Conservation (phyloP, 1,140 invertebrate genomes). For the Psix sp. region DNA sequence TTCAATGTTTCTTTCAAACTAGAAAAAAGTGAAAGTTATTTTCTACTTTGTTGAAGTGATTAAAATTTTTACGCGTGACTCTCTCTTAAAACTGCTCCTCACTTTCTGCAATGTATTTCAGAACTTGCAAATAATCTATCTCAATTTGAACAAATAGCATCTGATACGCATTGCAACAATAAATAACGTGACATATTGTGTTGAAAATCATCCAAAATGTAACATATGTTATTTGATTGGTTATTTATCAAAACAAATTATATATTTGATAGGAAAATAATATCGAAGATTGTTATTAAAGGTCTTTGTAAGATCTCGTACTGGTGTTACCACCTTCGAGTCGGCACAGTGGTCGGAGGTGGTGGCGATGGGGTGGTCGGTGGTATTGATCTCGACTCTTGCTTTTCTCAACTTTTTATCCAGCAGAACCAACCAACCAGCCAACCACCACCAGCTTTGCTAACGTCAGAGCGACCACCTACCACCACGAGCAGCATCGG, state of each 20-base stretch:
- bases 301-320: slow-evolving; percentile 43
- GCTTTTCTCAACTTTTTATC: slow-evolving; percentile 70
- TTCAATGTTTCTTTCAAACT: slow-evolving; percentile 33
- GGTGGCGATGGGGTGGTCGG: slow-evolving; percentile 61
- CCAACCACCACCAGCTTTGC: slow-evolving; percentile 57
- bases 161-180: no score
- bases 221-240: no score
- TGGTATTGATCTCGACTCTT: slow-evolving; percentile 69
- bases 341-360: slow-evolving; percentile 51
- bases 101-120: neutral
- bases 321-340: slow-evolving; percentile 60
- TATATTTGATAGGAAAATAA: no score
- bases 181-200: no score
- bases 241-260: slow-evolving; percentile 16
- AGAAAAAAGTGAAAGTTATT: slow-evolving; percentile 55
- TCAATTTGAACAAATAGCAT: no score
- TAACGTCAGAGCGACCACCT: slow-evolving; percentile 59
- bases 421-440: slow-evolving; percentile 64
- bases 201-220: no score
- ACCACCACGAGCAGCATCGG: slow-evolving; percentile 58
- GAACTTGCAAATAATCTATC: no score
- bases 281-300: slow-evolving; percentile 50
- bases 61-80: slow-evolving; percentile 47
- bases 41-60: slow-evolving; percentile 33
- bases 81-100: slow-evolving; percentile 8